Conservation (phyloP, 2,888 invertebrate genomes). For the Phanerotoma sp. region DNA sequence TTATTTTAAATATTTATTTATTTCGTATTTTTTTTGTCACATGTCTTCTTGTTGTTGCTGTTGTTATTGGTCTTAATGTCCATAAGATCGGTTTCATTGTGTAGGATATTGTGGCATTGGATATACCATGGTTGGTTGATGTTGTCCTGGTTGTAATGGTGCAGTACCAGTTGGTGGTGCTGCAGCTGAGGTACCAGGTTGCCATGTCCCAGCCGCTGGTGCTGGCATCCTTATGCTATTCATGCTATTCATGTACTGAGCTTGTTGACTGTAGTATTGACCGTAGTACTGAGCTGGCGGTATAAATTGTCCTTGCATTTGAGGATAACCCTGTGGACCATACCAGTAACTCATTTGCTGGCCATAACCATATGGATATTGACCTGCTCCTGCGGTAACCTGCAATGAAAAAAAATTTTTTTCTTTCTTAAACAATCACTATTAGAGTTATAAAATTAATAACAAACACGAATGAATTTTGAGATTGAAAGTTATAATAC, state of each 20-base stretch:
- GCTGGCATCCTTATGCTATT: constrained; percentile 59
- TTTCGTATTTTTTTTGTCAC: constrained; percentile 22
- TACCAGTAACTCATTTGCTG: constrained; percentile 93
- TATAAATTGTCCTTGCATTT: constrained; percentile 80
- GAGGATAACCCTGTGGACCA: constrained; percentile 75
- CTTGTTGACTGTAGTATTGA: constrained; percentile 69
- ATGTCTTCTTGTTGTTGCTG: no score
- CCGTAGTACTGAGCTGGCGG: constrained; percentile 68
- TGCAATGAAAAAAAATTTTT: constrained; percentile 36
- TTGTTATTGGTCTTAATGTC: constrained; percentile 38
- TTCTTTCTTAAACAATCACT: no score
- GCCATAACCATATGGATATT: constrained; percentile 86
- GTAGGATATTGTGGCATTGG: constrained; percentile 83
- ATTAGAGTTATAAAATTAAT: no score
- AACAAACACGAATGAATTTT: no score
- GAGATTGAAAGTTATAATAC: no score
- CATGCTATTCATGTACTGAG: constrained; percentile 58
- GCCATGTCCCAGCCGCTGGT: constrained; percentile 57
- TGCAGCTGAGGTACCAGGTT: constrained; percentile 58
- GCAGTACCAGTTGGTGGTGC: constrained; percentile 53
- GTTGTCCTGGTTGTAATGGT: constrained; percentile 54
- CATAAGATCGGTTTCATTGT: constrained; percentile 66
- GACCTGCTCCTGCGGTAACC: constrained; percentile 68
- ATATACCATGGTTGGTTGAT: constrained; percentile 58
- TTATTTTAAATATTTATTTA: constrained; percentile 9